Evolutionary conservation across 2,888 invertebrate species (phyloP), one percentile per base, ranked within the genome.

Genomic region (Hypomecis atomaria): DNA sequence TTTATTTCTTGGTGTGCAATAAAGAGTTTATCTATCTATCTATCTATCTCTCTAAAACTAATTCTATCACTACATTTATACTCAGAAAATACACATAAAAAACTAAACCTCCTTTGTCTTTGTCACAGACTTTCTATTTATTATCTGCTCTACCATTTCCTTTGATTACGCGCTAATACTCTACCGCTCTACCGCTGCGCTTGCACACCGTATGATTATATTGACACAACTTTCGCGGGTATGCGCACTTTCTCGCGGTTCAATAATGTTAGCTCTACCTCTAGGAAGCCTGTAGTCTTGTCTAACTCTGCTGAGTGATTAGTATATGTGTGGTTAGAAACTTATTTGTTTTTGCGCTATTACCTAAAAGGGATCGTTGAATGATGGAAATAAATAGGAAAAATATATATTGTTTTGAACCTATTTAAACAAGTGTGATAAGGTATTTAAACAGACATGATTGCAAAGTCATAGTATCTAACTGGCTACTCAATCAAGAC

Each of bases 141-240:
- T 50, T 23, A 50, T 42, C 33, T 13, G 8, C 34, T 33, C 42
- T 9, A 11, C 11, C 42, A 50, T 42, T 50, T 59, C 43, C 50
- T 59, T 13, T 11, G 40, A 60, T 50, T 50, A 56, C 56, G 50
- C 44, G 47, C 47, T 45, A 47, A 59, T 59, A 11, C n/a, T 11
- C 33, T 9, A 23, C 36, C 11, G 0, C 33, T 34, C n/a, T 23
- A 34, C 42, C 37, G 11, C 34, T 42, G 23, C 23, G 23, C 23
- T 23, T 23, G 23, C 6, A 6, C 49, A 56, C 37, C 48, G 59
- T 57, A 53, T 65, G 56, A 60, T 65, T 65, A 55, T 71, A 70
- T 72, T 71, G 73, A 72, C 73, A 71, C 71, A 63, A 71, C 77
- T 77, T 76, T 77, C 76, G 66, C 70, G 65, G 66, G 62, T 47